Evolutionary conservation across 2,797 vertebrate species (phyloP).

Genomic region (Sebastes flavidus): DNA sequence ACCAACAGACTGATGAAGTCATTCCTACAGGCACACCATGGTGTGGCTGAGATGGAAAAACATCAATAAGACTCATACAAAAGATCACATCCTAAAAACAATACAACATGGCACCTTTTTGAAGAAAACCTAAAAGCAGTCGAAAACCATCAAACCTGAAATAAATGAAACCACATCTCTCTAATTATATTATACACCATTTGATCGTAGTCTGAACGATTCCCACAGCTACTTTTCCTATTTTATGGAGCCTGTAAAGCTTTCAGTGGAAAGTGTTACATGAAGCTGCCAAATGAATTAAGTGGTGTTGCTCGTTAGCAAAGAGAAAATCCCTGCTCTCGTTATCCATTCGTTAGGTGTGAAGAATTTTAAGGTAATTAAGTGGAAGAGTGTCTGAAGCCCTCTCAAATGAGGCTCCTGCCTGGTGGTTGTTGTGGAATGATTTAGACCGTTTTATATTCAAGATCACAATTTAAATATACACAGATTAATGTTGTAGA

Average conservation of each 20-base stretch:
- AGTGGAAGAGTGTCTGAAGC: slow-evolving; percentile 9
- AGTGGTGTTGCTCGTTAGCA: slow-evolving; percentile 14
- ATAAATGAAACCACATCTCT: background rate
- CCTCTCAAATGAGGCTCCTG: background rate
- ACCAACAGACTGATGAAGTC: background rate
- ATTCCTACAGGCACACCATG: background rate
- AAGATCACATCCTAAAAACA: background rate
- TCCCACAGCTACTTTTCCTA: background rate
- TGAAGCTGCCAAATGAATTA: slow-evolving; percentile 31
- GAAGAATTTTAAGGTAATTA: slow-evolving; percentile 33
- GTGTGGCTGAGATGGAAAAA: background rate
- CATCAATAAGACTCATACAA: background rate
- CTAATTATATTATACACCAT: background rate
- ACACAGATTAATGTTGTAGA: background rate
- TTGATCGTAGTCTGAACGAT: background rate
- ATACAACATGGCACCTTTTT: background rate
- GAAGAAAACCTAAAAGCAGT: background rate
- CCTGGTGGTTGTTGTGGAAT: background rate
- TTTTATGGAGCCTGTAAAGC: slow-evolving; percentile 4
- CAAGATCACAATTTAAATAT: background rate
- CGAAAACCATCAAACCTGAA: background rate
- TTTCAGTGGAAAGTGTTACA: slow-evolving; percentile 7
- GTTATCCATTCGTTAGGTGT: slow-evolving; percentile 12
- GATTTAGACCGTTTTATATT: background rate
- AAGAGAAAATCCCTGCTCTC: slow-evolving; percentile 26